A percentile compares a stretch with the other conserved stretches of the same genome.
These are phyloP conservation scores for Remorina albescens DNA, from an alignment of 2,797 vertebrate genomes.

Conservation along the genomic window DNA sequence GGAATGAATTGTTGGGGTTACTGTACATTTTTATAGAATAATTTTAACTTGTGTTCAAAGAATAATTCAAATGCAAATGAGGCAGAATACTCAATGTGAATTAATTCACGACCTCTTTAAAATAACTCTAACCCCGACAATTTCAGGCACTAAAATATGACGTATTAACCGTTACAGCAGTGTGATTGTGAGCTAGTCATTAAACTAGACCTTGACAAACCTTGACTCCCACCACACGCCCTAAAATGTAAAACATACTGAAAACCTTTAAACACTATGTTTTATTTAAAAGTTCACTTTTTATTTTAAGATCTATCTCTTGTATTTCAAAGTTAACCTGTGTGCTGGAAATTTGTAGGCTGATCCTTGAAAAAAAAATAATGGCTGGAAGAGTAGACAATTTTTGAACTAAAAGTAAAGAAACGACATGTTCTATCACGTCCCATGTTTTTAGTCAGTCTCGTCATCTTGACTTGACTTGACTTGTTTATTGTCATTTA, in stretches of 20 bases:
- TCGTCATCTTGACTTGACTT: too few species aligned
- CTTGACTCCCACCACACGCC: neutral
- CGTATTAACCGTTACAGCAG: neutral
- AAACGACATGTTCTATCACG: neutral
- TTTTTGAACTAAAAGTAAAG: conserved; percentile 7
- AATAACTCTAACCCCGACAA: neutral
- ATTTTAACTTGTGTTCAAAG: neutral
- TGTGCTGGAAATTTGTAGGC: neutral
- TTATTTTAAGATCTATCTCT: neutral
- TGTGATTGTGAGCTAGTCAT: neutral
- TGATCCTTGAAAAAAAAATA: conserved; percentile 7
- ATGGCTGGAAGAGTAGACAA: neutral
- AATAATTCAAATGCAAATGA: neutral
- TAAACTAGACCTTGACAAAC: neutral
- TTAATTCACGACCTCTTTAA: neutral
- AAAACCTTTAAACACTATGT: neutral
- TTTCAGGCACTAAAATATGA: conserved; percentile 7
- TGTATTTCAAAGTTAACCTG: conserved; percentile 15
- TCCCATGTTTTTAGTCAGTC: conserved; percentile 2
- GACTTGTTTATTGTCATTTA: neutral
- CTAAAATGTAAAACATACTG: neutral
- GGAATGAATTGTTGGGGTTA: neutral
- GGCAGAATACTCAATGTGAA: neutral
- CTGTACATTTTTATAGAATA: neutral
- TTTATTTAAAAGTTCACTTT: neutral